Conservation (phyloP, 2,888 invertebrate genomes). For the Willowsia nigromaculata region DNA sequence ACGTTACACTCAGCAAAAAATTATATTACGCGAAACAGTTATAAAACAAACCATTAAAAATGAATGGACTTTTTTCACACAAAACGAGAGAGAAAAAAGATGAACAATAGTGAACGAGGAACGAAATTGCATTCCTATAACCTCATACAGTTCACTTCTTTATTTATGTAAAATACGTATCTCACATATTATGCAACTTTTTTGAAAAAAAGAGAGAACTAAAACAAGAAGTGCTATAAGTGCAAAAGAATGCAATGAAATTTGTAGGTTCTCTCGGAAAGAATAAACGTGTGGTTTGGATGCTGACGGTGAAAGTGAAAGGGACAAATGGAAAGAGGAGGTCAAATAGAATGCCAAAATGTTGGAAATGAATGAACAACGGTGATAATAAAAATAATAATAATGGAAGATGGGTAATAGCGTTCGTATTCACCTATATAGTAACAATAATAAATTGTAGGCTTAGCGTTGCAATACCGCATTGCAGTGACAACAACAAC, state of each 20-base stretch:
- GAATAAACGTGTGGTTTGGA: neutral
- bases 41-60: slow-evolving; percentile 26
- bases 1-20: neutral
- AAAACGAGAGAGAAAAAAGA: neutral
- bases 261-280: neutral
- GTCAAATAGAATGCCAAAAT: neutral
- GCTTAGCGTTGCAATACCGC: slow-evolving; percentile 17
- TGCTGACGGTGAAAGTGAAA: neutral
- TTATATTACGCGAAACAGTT: neutral
- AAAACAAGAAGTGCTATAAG: neutral
- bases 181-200: neutral
- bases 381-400: slow-evolving; percentile 17
- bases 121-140: slow-evolving; percentile 4
- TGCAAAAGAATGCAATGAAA: neutral
- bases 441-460: slow-evolving; percentile 19
- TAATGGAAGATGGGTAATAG: slow-evolving; percentile 18
- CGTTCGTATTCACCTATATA: neutral
- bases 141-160: neutral
- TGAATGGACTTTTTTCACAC: neutral
- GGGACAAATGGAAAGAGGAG: neutral
- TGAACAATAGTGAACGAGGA: neutral
- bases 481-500: slow-evolving; percentile 36
- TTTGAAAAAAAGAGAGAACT: neutral
- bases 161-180: neutral
- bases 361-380: neutral